phyloP scores from a whole-genome alignment of 2,797 vertebrate genomes.

The Chaenodraco wilsoni region DNA sequence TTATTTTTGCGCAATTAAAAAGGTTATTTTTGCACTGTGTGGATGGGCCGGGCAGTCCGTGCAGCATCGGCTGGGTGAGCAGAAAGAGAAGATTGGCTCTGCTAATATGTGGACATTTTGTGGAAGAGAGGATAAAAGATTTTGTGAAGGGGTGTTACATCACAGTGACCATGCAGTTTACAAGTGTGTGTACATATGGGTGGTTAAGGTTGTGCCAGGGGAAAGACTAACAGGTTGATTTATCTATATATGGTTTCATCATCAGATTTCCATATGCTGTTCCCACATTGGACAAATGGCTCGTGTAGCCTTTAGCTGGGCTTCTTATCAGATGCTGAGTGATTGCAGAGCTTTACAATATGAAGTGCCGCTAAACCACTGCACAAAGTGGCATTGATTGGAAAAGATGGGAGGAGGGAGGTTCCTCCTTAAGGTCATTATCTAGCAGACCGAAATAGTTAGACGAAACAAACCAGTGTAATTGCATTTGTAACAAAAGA shows the following conservation, averaged over 20 bases:
- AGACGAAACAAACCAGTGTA: constrained; percentile 68
- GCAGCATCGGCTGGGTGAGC: constrained; percentile 18
- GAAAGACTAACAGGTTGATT: constrained; percentile 15
- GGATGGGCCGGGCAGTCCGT: constrained; percentile 44
- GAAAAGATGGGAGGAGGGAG: constrained; percentile 56
- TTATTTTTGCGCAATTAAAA: constrained; percentile 72
- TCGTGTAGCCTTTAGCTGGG: constrained; percentile 7
- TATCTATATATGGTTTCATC: constrained; percentile 15
- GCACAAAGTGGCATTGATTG: constrained; percentile 73
- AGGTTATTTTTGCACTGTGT: constrained; percentile 53
- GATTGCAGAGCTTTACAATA: constrained; percentile 66
- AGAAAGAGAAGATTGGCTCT: constrained; percentile 39
- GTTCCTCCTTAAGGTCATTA: constrained; percentile 73
- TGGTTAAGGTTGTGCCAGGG: constrained; percentile 10
- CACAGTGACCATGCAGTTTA: constrained; percentile 18
- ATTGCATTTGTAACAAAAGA: constrained; percentile 77
- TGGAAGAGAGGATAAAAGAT: constrained; percentile 38
- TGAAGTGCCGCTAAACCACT: constrained; percentile 71
- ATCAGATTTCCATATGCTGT: constrained; percentile 22
- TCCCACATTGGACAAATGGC: constrained; percentile 23
- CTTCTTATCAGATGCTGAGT: constrained; percentile 60
- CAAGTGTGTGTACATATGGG: not conserved
- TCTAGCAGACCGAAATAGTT: constrained; percentile 62
- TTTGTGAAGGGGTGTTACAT: constrained; percentile 35
- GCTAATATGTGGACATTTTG: constrained; percentile 40